A percentile compares a stretch with the other conserved stretches of the same genome.
These are phyloP conservation scores for Cinclus mexicanus DNA, from an alignment of 2,113 vertebrate species.

Conservation along the genomic window DNA sequence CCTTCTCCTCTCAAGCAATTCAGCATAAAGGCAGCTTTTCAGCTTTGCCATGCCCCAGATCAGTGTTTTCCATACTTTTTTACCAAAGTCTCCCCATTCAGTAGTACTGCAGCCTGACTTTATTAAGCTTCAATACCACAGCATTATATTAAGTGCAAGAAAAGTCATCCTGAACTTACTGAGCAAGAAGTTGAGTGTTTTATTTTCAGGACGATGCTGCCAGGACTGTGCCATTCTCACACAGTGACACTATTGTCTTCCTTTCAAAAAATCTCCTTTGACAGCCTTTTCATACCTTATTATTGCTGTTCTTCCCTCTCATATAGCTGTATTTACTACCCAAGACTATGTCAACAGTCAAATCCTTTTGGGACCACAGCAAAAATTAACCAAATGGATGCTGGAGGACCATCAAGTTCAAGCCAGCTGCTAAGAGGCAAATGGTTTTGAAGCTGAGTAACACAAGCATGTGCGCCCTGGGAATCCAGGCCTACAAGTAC, in stretches of 20 bases:
- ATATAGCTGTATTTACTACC: not conserved
- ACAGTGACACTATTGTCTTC: not conserved
- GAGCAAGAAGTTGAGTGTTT: not conserved
- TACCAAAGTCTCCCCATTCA: not conserved
- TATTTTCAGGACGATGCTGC: not conserved
- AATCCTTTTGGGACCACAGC: not conserved
- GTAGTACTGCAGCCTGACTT: not conserved
- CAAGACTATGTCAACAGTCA: not conserved
- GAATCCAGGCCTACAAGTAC: not conserved
- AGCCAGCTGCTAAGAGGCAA: not conserved
- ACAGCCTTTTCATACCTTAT: not conserved
- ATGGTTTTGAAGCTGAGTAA: constrained; percentile 5
- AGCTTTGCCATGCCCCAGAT: not conserved
- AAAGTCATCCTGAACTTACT: not conserved
- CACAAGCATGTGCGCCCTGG: accelerated
- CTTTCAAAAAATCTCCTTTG: not conserved
- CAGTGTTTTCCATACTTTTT: not conserved
- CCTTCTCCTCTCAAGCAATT: not conserved
- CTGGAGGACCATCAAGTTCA: not conserved
- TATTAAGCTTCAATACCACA: not conserved
- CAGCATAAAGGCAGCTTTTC: not conserved
- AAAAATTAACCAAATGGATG: not conserved
- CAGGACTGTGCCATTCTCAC: not conserved
- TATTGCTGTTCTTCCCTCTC: not conserved
- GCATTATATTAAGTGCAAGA: not conserved